phyloP scores from a whole-genome alignment of 2,797 vertebrate species.

The Eulemur mongoz region DNA sequence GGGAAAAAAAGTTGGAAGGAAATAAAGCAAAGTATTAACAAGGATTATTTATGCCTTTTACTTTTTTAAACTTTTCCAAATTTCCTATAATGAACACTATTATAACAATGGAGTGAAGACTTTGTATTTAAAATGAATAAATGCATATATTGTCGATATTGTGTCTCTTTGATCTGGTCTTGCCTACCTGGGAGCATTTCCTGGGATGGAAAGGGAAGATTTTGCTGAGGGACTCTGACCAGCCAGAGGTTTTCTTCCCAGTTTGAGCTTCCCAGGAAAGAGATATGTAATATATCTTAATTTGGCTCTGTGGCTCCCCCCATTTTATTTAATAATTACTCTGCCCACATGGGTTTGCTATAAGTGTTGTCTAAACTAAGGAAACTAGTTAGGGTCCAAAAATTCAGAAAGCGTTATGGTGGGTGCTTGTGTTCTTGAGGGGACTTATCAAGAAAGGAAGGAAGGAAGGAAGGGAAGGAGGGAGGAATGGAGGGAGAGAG shows the following conservation, averaged over 20 bases:
- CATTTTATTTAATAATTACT: not conserved
- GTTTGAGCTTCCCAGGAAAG: not conserved
- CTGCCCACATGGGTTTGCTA: not conserved
- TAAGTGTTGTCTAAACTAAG: no score
- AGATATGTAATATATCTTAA: not conserved
- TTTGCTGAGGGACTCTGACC: not conserved
- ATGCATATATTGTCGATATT: not conserved
- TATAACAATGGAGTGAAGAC: not conserved
- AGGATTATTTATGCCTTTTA: not conserved
- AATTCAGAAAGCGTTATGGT: not conserved
- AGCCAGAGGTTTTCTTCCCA: not conserved
- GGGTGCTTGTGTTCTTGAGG: not conserved
- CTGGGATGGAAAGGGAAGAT: not conserved
- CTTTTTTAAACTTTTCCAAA: not conserved
- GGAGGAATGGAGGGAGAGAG: no score
- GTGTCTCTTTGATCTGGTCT: not conserved
- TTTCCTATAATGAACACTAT: not conserved
- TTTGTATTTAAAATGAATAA: slow-evolving; percentile 36
- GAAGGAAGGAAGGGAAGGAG: no score
- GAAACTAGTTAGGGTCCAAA: not conserved
- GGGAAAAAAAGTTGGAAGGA: not conserved
- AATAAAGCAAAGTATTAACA: not conserved
- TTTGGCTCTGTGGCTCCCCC: not conserved
- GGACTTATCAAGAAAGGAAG: not conserved
- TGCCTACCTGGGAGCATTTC: not conserved